These are phyloP conservation scores for Ectemnius cavifrons DNA, from an alignment of 2,888 invertebrate species.

Conservation along the genomic window DNA sequence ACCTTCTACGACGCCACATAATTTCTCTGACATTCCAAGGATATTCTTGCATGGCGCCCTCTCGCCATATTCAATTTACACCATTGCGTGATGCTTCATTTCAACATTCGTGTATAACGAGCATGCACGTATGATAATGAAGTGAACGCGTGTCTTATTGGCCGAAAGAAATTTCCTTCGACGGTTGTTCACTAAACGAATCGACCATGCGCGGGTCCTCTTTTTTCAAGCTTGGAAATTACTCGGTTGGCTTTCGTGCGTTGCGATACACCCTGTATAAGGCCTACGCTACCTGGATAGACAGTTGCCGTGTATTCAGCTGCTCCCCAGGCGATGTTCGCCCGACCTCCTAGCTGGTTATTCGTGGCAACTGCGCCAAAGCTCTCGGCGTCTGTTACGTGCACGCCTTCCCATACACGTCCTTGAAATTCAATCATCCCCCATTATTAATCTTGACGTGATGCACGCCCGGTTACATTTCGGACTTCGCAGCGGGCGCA, in stretches of 20 bases:
- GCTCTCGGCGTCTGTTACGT: slow-evolving; percentile 3
- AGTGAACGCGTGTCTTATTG: neutral
- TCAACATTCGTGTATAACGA: neutral
- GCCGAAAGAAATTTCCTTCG: neutral
- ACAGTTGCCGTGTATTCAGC: too few relatives aligned
- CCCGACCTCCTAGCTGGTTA: slow-evolving; percentile 32
- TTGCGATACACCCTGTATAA: too few relatives aligned
- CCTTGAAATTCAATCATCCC: slow-evolving; percentile 53
- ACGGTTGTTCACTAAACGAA: too few relatives aligned
- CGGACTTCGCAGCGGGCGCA: slow-evolving; percentile 32
- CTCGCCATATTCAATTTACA: neutral
- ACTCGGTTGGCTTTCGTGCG: too few relatives aligned
- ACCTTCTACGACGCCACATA: slow-evolving; percentile 38
- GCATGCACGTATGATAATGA: neutral
- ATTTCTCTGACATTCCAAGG: slow-evolving; percentile 13
- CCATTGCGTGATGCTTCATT: neutral
- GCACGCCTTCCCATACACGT: slow-evolving; percentile 12
- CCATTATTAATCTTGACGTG: slow-evolving; percentile 55
- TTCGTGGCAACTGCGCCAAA: slow-evolving; percentile 24
- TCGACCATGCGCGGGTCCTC: too few relatives aligned
- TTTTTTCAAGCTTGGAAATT: too few relatives aligned
- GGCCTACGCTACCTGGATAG: too few relatives aligned
- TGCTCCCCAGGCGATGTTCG: slow-evolving; percentile 6
- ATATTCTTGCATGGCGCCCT: neutral
- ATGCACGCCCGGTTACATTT: slow-evolving; percentile 35